Base-by-base conservation (phyloP, 1,140 invertebrate genomes). In the Cydia fagiglandana region DNA sequence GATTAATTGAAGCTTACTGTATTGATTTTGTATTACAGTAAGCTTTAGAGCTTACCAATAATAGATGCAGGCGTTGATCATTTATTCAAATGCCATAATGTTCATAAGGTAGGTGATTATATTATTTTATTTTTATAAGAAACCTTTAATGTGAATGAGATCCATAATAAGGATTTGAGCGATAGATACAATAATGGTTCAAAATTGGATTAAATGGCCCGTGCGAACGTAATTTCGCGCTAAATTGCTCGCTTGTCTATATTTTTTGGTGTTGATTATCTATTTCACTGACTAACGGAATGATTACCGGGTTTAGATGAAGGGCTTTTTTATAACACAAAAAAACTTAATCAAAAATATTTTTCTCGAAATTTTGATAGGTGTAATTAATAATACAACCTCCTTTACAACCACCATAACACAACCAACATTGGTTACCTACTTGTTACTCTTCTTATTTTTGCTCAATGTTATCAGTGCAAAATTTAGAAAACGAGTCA, bases 21-120 rank as follows among this genome's bases (percentile, higher is more conserved):
- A 91, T 91, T 85, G 88, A 91, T 91, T 91, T 91, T 88, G 86
- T 90, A 90, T 91, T 90, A 91, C 81, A 79, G 80, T 86, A 88
- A 87, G 84, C 87, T 81, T 81, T 78, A 81, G 83, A 86, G 86
- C 83, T 86, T 85, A 83, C 83, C 80, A 74, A 84, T 85, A 87
- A 87, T 87, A 88, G 81, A 84, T 79, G 80, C 83, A 86, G 77
- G 80, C 84, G 80, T 64, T 81, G 79, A 75, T 88, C 83, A 86
- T 87, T 88, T 83, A 87, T 88, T 88, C 78, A 84, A 84, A 84
- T 83, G 68, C 15, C 30, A 70, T 70, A 70, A 70, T 41, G 66
- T 70, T 70, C 34, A 41, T 24, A 17, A 2, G 56, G 15, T 5
- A 50, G 53, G 45, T 15, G 13, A 3, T 12, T 47, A 15, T 47